Base-by-base conservation (phyloP, 2,888 invertebrate genomes). In the Hirtodrosophila histrioides region DNA sequence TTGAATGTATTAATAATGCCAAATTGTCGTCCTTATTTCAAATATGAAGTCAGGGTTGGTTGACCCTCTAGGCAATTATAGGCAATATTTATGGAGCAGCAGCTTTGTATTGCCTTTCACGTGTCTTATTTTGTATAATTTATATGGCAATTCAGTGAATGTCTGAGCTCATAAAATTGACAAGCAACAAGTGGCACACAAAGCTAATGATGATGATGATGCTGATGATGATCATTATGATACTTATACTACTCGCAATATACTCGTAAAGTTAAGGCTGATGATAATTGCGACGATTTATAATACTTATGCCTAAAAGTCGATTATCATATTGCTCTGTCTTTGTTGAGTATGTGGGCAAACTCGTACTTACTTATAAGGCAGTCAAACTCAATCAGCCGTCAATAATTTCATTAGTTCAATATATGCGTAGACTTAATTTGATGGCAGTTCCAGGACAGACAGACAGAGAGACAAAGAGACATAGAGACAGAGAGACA, bases 321-420 rank as follows among this genome's bases (percentile, higher is more conserved):
- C 65, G 70, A 75, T 78, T 75, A 69, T 64, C 50, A 62, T 65
- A 63, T 9, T 23, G 36, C 1, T 9, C 1, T 36, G 27, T 4
- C 31, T 9, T 35, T 41, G 11, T 31, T 9, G 43, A 37, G 35
- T 24, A 9, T 49, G 35, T 11, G 40, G 27, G 29, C 17, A 17
- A 27, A 27, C 27, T 17, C 27, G 6, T 27, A 27, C 27, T 27
- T 27, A 27, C 27, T 5, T 40, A 24, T 36, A 43, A 50, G 69
- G 50, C 63, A 63, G 51, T 61, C 64, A 62, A 68, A 75, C 79
- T 69, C 78, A 81, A 69, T 81, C 73, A 84, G 57, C 81, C 71
- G 75, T 78, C 75, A 86, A 85, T 85, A 81, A 85, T 85, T 74
- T 73, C 77, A 81, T 84, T 83, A 85, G 77, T 79, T 75, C 71